These are phyloP conservation scores for Pomatostomus ruficeps DNA, from an alignment of 2,113 vertebrate genomes.

Conservation along the genomic window DNA sequence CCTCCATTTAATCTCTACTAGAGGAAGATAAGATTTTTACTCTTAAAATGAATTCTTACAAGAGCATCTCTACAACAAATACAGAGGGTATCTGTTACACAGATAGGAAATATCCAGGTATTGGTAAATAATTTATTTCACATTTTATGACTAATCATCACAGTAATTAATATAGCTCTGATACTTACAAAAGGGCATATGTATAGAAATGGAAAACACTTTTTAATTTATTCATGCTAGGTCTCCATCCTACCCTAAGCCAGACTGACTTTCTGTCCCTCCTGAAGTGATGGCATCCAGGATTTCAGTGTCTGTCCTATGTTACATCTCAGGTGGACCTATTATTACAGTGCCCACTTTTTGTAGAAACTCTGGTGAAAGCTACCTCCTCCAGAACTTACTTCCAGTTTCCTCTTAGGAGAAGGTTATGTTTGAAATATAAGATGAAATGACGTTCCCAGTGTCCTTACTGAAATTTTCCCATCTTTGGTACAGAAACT, in stretches of 20 bases:
- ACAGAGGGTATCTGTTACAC: neutral
- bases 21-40: neutral
- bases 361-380: neutral
- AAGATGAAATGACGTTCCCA: neutral
- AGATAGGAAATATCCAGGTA: neutral
- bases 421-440: neutral
- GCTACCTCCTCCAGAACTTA: neutral
- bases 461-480: neutral
- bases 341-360: neutral
- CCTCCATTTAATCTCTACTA: neutral
- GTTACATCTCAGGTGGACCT: accelerated
- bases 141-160: neutral
- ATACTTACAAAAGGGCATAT: neutral
- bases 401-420: neutral
- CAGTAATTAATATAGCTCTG: neutral
- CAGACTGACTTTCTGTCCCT: neutral
- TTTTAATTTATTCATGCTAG: accelerated
- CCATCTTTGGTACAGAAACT: neutral
- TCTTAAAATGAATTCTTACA: neutral
- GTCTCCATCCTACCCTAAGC: neutral
- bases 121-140: neutral
- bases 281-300: neutral
- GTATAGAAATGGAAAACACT: neutral
- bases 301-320: neutral
- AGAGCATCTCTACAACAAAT: neutral